Base-by-base conservation (phyloP, 2,113 vertebrate species). In the Rhinopomastus cyanomelas region DNA sequence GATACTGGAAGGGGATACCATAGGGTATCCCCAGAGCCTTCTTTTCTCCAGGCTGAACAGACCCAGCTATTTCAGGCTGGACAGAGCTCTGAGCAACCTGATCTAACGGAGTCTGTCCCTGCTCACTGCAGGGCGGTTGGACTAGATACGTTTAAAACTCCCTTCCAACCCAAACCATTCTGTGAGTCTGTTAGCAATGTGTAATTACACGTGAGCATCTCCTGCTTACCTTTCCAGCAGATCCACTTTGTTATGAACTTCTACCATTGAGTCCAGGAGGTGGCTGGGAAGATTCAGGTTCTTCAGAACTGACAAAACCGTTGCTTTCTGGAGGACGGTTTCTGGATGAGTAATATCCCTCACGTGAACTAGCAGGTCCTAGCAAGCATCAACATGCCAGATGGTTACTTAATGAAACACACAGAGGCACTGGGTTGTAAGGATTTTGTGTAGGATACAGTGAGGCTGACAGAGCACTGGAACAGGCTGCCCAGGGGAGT, bases 191-290 rank as follows among this genome's bases (percentile, higher is more conserved):
- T 48, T 9, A 86, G 75, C 18, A 78, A 55, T 16, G 16, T 69
- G 44, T 75, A 90, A 84, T 36, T 57, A 92, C 30, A 61, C 8
- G 60, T 78, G 11, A 32, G 17, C 16, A 69, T 65, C 44, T 53
- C 66, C 49, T 44, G 59, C 97, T 97, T 97, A 99, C 99, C 97
- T 90, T 15, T 98, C 96, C 36, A 98, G 16, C 16, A 98, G 98
- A 96, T 99, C 99, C 13, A 97, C 98, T 97, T 99, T 99, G 91
- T 99, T 99, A 95, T 99, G 98, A 75, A 99, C 98, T 91, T 99
- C 99, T 60, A 99, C 61, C 69, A 99, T 91, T 16, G 98, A 97
- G 87, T 93, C 97, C 88, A 99, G 60, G 55, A 99, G 98, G 12
- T 80, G 68, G 42, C 96, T 93, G 2, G 98, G 98, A 91, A 99